Percentiles rank a stretch among this genome's conserved stretches.
phyloP scores from a whole-genome alignment of 2,797 vertebrate genomes.

The Siniperca obscura region DNA sequence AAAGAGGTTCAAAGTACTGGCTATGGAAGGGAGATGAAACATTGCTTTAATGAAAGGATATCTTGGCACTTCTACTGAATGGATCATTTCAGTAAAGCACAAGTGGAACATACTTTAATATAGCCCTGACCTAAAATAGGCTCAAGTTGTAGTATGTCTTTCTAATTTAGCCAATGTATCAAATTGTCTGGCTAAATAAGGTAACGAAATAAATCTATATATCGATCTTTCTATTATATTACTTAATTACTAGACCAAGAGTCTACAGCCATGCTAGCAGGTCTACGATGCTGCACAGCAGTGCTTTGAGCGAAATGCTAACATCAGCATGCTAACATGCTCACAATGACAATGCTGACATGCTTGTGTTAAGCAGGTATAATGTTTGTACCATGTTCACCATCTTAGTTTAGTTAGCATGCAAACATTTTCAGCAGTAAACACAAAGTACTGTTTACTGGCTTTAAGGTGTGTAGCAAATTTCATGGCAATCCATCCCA shows the following conservation, averaged over 20 bases:
- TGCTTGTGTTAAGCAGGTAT: neutral
- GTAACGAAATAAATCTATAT: neutral
- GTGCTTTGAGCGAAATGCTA: neutral
- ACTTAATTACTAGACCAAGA: neutral
- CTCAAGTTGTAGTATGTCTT: constrained; percentile 7
- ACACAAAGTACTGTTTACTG: neutral
- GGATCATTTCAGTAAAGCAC: constrained; percentile 39
- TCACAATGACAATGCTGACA: neutral
- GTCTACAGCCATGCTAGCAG: neutral
- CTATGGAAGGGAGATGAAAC: constrained; percentile 59
- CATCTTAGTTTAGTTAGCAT: neutral
- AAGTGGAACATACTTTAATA: constrained; percentile 39
- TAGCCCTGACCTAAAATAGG: constrained; percentile 31
- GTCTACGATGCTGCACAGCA: neutral
- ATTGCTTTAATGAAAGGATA: constrained; percentile 59
- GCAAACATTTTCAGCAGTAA: neutral
- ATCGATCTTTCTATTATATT: neutral
- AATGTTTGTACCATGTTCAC: neutral
- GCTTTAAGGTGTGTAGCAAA: neutral
- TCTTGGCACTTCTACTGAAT: constrained; percentile 49
- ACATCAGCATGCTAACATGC: neutral
- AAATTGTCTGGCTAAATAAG: constrained; percentile 6
- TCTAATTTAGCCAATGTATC: constrained; percentile 14
- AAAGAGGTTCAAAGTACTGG: constrained; percentile 66
- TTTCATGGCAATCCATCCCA: neutral